Base-by-base conservation (phyloP, 35 echinoderm and acorn worm genomes). In the Patiria miniata region DNA sequence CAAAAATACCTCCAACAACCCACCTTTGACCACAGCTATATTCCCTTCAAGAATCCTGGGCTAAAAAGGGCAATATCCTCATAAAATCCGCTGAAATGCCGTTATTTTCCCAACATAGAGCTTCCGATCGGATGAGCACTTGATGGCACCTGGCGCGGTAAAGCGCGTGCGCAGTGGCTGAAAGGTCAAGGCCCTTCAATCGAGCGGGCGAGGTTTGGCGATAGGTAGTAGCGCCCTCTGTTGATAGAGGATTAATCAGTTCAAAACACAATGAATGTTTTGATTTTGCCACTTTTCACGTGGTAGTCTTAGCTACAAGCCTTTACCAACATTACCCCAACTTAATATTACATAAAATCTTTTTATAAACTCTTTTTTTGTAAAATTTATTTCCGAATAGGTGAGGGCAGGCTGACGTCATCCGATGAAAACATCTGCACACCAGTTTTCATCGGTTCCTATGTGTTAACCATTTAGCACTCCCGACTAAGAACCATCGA, bases 161-260 rank as follows among this genome's bases (percentile, higher is more conserved):
- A 7, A 26, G 34, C 65, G 65, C 65, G 29, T 73, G 65, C 65
- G 23, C 26, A 12, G 14, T 73, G 34, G 26, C 10, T 30, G 65
- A 26, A 73, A 73, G 65, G 65, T 73, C 65, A 73, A 73, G 65
- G 65, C 65, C 34, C 26, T 26, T n/a, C 57, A 60, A 60, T 7
- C 65, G 65, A 2, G 23, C 21, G 65, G 65, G 65, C 65, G 65
- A 73, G 65, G 65, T 73, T 73, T 73, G 65, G 65, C 29, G 8
- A 32, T 32, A 73, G 34, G 14, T 26, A 73, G 29, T 30, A 73
- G 26, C 65, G 65, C 65, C 65, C 65, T 34, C 65, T 73, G 2
- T 26, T 73, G 65, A 32, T 73, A 26, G 29, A 30, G 29, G 29
- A 26, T 2, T 30, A 10, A 28, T 23, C 26, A 73, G 57, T 21